Base-by-base conservation (phyloP, 2,797 vertebrate species). In the Adrianichthys oophorus region DNA sequence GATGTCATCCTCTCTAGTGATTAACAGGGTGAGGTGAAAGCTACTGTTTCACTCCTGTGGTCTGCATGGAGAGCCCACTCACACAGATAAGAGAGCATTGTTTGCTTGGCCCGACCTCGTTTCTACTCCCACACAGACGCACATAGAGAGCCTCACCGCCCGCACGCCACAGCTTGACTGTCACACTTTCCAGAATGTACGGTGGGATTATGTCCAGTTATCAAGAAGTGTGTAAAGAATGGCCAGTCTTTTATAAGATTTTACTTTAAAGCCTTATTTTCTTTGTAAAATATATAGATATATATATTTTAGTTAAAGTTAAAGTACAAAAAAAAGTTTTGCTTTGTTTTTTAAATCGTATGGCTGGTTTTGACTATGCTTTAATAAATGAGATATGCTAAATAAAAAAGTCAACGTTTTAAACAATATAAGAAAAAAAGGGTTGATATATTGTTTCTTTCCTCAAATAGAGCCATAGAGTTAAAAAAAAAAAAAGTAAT, bases 61-160 rank as follows among this genome's bases (percentile, higher is more conserved):
- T 78, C 78, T 74, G 71, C 77, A 68, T 82, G 73, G 82, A 83
- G 79, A 82, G 74, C 79, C 66, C 70, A 82, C 78, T 83, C 67
- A 16, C 74, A 50, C 58, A 79, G 70, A 78, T 76, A 83, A 82
- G 79, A 79, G 67, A 16, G 71, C 71, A 62, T 81, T 87, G 82
- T 87, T 86, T 85, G 80, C 68, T 85, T 66, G 68, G 78, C 83
- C 68, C 59, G 18, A 73, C 68, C 56, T 74, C 69, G 72, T 70
- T 82, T 53, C 61, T 71, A 80, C 83, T 68, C 85, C 76, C 80
- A 83, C 82, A 72, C 82, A 72, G 46, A 63, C 65, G 63, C 76
- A 77, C 66, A 76, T 47, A 40, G 60, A 70, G 52, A 72, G 70
- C 71, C 71, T 64, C 18, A 13, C 58, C 24, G 54, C 68, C 57